These are phyloP conservation scores for Drosophila bipectinata DNA, from an alignment of 1,140 invertebrate species.

Conservation along the genomic window DNA sequence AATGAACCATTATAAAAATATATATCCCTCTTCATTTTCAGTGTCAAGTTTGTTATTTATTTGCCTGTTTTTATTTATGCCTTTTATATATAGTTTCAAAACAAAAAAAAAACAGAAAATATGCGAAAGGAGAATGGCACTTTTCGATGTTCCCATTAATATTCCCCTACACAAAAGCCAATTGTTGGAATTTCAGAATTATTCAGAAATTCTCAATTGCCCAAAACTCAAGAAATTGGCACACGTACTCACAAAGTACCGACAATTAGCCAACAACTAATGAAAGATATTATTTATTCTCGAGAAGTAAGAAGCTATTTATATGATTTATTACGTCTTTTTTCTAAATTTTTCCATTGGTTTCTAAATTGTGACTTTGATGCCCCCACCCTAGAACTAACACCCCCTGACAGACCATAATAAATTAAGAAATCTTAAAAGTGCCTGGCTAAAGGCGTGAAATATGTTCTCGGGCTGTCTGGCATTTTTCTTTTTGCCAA, in stretches of 20 bases:
- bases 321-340: background rate
- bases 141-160: constrained; percentile 14
- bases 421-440: constrained; percentile 24
- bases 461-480: constrained; percentile 25
- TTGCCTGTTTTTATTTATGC: constrained; percentile 58
- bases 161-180: background rate
- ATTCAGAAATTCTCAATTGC: constrained; percentile 8
- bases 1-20: constrained; percentile 55
- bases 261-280: constrained; percentile 56
- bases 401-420: constrained; percentile 6
- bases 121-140: background rate
- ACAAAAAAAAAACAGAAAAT: constrained; percentile 9
- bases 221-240: constrained; percentile 1
- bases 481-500: constrained; percentile 25
- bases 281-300: constrained; percentile 8
- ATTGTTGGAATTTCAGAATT: constrained; percentile 29
- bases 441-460: constrained; percentile 17
- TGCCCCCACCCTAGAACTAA: background rate
- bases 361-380: background rate
- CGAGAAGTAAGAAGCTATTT: background rate
- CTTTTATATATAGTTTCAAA: constrained; percentile 5
- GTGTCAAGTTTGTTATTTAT: constrained; percentile 71
- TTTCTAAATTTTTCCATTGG: background rate
- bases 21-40: constrained; percentile 56
- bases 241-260: background rate